A percentile compares a stretch with the other conserved stretches of the same genome.
These are phyloP conservation scores for Drosophila parvula DNA, from an alignment of 1,140 invertebrate species.

Conservation along the genomic window DNA sequence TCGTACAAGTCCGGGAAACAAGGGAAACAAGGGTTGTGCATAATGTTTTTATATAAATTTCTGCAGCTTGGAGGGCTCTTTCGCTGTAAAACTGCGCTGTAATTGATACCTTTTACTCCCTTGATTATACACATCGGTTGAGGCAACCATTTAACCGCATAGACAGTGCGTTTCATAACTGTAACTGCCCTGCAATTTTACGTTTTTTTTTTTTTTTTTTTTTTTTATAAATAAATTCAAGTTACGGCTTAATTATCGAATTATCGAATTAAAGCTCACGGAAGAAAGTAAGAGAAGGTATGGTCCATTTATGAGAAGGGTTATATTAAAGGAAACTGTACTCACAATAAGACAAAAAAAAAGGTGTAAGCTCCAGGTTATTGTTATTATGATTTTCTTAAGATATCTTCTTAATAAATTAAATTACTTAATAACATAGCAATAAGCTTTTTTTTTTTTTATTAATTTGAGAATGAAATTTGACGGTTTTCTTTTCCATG, in stretches of 20 bases:
- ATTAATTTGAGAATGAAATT: neutral
- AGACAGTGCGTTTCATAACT: conserved; percentile 43
- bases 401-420: neutral
- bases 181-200: conserved; percentile 1
- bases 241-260: conserved; percentile 9
- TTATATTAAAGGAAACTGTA: neutral
- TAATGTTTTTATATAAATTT: conserved; percentile 38
- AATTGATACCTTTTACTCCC: conserved; percentile 48
- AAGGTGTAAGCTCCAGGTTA: neutral
- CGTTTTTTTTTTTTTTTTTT: neutral
- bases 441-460: neutral
- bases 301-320: neutral
- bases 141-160: conserved; percentile 27
- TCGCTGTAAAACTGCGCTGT: conserved; percentile 6
- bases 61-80: conserved; percentile 23
- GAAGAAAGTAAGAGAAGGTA: neutral
- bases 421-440: neutral
- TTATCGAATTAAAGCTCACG: neutral
- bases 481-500: neutral
- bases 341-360: too few relatives aligned
- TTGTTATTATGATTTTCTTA: neutral
- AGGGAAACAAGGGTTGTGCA: conserved; percentile 39
- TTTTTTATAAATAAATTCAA: neutral
- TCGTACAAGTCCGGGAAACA: conserved; percentile 33
- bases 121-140: conserved; percentile 33